Percentiles rank a stretch among this genome's conserved stretches.
Evolutionary conservation across 2,888 invertebrate species (phyloP).

Genomic region (Orthosia incerta): DNA sequence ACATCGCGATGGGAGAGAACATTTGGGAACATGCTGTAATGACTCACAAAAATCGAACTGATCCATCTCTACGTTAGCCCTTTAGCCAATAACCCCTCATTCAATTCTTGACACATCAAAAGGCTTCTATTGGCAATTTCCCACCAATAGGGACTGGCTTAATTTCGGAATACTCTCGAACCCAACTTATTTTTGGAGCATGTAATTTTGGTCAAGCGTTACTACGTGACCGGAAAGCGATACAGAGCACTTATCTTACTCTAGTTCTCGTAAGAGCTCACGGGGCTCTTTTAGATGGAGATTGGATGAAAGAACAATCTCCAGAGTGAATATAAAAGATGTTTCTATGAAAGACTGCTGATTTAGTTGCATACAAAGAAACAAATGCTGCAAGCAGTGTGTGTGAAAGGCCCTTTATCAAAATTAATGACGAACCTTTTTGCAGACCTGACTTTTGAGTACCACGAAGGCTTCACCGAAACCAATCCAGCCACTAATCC

Average conservation of each 20-base stretch:
- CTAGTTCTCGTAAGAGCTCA: slow-evolving; percentile 45
- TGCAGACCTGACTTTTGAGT: neutral
- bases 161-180: slow-evolving; percentile 37
- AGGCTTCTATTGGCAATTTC: slow-evolving; percentile 20
- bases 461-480: slow-evolving; percentile 1
- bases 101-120: slow-evolving; percentile 19
- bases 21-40: neutral
- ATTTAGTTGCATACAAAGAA: neutral
- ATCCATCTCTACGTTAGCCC: neutral
- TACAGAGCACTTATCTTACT: slow-evolving; percentile 63
- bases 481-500: slow-evolving; percentile 22
- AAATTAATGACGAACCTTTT: neutral
- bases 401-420: neutral
- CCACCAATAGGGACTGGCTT: slow-evolving; percentile 39
- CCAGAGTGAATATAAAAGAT: slow-evolving; percentile 37
- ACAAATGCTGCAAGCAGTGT: neutral
- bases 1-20: neutral
- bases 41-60: neutral
- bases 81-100: slow-evolving; percentile 1
- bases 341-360: neutral
- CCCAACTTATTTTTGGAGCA: slow-evolving; percentile 59
- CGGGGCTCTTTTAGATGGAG: slow-evolving; percentile 40
- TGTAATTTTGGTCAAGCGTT: slow-evolving; percentile 73
- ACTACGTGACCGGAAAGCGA: slow-evolving; percentile 79
- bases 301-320: slow-evolving; percentile 35